Evolutionary conservation across 2,113 vertebrate genomes (phyloP).

Genomic region (Trematomus loennbergii): DNA sequence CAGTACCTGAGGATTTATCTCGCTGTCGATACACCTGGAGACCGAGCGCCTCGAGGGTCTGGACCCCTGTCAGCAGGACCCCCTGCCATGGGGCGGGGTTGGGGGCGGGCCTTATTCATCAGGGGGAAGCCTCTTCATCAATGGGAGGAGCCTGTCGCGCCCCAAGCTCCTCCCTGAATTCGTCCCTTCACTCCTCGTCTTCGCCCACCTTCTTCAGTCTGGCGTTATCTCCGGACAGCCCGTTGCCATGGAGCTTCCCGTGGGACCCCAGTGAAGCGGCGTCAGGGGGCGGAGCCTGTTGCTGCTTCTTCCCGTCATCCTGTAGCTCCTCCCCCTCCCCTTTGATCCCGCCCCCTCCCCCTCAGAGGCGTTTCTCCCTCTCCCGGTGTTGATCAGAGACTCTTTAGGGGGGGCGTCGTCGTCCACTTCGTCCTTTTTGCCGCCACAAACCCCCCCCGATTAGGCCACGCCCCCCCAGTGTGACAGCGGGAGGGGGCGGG

Average conservation of each 20-base stretch:
- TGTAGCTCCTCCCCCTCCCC: slow-evolving; percentile 84
- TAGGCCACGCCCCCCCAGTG: slow-evolving; percentile 77
- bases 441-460: slow-evolving; percentile 81
- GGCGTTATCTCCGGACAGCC: slow-evolving; percentile 88
- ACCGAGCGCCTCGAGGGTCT: slow-evolving; percentile 92
- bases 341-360: slow-evolving; percentile 81
- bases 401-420: slow-evolving; percentile 29
- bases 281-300: slow-evolving; percentile 83
- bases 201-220: slow-evolving; percentile 92
- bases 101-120: slow-evolving; percentile 30
- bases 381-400: slow-evolving; percentile 84
- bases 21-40: slow-evolving; percentile 89
- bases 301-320: slow-evolving; percentile 84
- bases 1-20: slow-evolving; percentile 90
- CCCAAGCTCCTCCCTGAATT: slow-evolving; percentile 87
- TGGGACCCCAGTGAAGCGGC: slow-evolving; percentile 82
- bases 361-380: slow-evolving; percentile 89
- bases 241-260: slow-evolving; percentile 87
- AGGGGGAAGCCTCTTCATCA: slow-evolving; percentile 75
- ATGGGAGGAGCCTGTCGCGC: slow-evolving; percentile 84
- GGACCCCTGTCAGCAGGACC: slow-evolving; percentile 89
- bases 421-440: slow-evolving; percentile 64
- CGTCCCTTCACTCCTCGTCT: slow-evolving; percentile 88
- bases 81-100: too few species aligned
- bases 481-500: slow-evolving; percentile 57